Evolutionary conservation across 2,888 invertebrate species (phyloP).

Genomic region (Cabera pusaria): DNA sequence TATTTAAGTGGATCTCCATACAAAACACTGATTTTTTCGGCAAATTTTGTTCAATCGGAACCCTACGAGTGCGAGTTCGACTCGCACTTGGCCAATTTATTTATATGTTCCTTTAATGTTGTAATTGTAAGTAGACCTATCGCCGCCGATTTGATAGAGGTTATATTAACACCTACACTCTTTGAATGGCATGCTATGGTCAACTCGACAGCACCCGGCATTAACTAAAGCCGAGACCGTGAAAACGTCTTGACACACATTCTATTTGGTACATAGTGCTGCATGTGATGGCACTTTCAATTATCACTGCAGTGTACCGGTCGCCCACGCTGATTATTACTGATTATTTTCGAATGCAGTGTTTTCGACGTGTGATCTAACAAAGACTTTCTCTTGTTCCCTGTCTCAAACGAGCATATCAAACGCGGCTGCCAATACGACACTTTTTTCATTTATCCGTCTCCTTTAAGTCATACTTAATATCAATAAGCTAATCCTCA

Average conservation of each 20-base stretch:
- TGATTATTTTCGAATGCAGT: constrained; percentile 65
- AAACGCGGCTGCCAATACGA: constrained; percentile 69
- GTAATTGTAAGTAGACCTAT: no score
- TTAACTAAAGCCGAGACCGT: constrained; percentile 65
- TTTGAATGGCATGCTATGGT: constrained; percentile 62
- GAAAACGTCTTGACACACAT: constrained; percentile 76
- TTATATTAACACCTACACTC: constrained; percentile 21
- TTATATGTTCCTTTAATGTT: no score
- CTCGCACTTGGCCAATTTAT: no score
- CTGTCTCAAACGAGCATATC: constrained; percentile 50
- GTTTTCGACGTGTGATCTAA: constrained; percentile 57
- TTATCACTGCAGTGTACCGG: constrained; percentile 67
- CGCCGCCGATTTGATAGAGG: constrained; percentile 8
- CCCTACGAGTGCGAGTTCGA: no score
- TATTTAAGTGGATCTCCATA: no score
- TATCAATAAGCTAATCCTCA: constrained; percentile 64
- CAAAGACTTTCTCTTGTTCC: constrained; percentile 71
- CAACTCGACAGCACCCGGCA: constrained; percentile 53
- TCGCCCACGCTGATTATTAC: constrained; percentile 58
- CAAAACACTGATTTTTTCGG: no score
- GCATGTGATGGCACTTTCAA: constrained; percentile 77
- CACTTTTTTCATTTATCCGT: constrained; percentile 52
- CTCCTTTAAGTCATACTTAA: constrained; percentile 61
- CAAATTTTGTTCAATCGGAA: no score
- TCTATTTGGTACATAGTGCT: constrained; percentile 61